Percentiles rank a stretch among this genome's conserved stretches.
Evolutionary conservation across 2,797 vertebrate species (phyloP).

Genomic region (Sebastes hubbsi): DNA sequence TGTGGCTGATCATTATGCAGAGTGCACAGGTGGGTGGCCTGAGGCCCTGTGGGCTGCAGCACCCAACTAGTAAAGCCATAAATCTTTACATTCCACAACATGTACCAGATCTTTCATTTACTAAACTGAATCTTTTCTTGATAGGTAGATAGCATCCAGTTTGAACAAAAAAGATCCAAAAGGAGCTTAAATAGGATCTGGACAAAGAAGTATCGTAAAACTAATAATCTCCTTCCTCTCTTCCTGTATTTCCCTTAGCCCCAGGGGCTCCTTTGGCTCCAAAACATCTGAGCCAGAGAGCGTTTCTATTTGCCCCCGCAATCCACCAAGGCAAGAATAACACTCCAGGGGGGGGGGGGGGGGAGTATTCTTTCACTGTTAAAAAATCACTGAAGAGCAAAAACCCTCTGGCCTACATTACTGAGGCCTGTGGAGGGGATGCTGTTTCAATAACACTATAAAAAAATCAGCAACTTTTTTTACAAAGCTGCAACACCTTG

Average conservation of each 20-base stretch:
- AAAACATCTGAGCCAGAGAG: slow-evolving; percentile 24
- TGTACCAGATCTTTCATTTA: slow-evolving; percentile 8
- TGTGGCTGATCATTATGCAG: slow-evolving; percentile 9
- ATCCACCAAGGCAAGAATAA: slow-evolving; percentile 50
- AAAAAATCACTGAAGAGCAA: slow-evolving; percentile 41
- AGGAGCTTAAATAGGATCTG: background rate
- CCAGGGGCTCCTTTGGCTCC: slow-evolving; percentile 59
- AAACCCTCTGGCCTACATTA: slow-evolving; percentile 47
- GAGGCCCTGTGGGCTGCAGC: slow-evolving; percentile 1
- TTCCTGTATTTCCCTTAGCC: slow-evolving; percentile 40
- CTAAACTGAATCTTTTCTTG: background rate
- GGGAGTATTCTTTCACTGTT: slow-evolving; percentile 40
- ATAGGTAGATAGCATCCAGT: background rate
- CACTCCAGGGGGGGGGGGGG: background rate
- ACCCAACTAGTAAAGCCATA: slow-evolving; percentile 25
- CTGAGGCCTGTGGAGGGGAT: slow-evolving; percentile 51
- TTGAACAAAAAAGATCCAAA: background rate
- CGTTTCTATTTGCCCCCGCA: slow-evolving; percentile 31
- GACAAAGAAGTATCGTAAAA: slow-evolving; percentile 5
- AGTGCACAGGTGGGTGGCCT: slow-evolving; percentile 47
- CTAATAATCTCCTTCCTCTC: background rate
- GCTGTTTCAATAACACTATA: slow-evolving; percentile 12
- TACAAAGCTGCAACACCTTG: slow-evolving; percentile 21
- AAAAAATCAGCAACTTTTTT: slow-evolving; percentile 1
- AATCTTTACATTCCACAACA: slow-evolving; percentile 57